These are phyloP conservation scores for Siniperca knerii DNA, from an alignment of 2,113 vertebrate genomes.

Conservation along the genomic window DNA sequence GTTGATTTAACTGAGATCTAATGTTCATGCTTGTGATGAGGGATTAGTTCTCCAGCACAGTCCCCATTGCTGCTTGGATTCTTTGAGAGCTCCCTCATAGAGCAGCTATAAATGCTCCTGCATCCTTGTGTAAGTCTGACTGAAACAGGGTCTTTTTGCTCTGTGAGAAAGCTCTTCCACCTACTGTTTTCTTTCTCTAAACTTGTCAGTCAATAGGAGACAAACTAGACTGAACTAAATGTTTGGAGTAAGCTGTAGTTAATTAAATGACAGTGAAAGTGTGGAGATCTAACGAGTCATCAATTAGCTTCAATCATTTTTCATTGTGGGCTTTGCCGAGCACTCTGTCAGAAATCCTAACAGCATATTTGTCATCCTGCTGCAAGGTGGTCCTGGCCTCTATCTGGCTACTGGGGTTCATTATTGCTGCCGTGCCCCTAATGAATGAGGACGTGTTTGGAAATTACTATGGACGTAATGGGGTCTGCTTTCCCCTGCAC, in stretches of 20 bases:
- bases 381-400: slow-evolving; percentile 72
- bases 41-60: neutral
- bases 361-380: slow-evolving; percentile 5
- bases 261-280: neutral
- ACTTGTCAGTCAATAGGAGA: neutral
- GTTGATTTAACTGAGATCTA: neutral
- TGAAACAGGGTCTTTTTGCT: neutral
- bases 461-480: slow-evolving; percentile 91
- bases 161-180: neutral
- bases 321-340: slow-evolving; percentile 8
- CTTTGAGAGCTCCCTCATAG: neutral
- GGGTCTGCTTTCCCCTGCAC: slow-evolving; percentile 90
- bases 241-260: neutral
- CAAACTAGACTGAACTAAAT: neutral
- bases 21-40: neutral
- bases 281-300: neutral
- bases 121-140: neutral
- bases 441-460: slow-evolving; percentile 87
- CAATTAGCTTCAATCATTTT: neutral
- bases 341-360: neutral
- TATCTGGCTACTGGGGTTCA: slow-evolving; percentile 87
- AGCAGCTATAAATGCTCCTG: neutral
- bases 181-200: neutral
- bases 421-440: slow-evolving; percentile 86
- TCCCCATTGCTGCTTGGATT: neutral